Evolutionary conservation across 2,888 invertebrate genomes (phyloP).

Genomic region (Mantis religiosa): DNA sequence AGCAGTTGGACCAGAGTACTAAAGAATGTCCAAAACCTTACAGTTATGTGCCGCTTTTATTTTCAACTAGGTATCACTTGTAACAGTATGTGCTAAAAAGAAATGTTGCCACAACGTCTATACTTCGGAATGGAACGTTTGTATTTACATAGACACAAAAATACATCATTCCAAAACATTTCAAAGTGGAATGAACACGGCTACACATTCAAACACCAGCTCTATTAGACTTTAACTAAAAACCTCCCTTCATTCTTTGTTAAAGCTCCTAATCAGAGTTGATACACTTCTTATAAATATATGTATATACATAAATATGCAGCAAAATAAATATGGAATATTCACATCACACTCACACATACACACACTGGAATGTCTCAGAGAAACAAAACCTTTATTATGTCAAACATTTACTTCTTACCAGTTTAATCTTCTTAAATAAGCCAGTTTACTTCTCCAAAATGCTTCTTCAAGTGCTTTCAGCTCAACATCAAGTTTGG

Average conservation of each 20-base stretch:
- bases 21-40: too few species aligned
- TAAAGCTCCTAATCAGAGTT: too few species aligned
- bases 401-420: too few species aligned
- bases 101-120: not conserved
- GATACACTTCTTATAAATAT: too few species aligned
- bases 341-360: too few species aligned
- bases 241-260: too few species aligned
- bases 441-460: not conserved
- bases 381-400: not conserved
- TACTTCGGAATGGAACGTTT: not conserved
- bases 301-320: too few species aligned
- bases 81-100: not conserved
- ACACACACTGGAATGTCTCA: not conserved
- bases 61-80: not conserved
- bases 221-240: not conserved
- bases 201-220: not conserved
- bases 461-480: not conserved
- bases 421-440: not conserved
- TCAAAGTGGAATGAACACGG: not conserved
- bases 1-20: too few species aligned
- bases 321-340: too few species aligned
- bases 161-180: not conserved
- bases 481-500: not conserved
- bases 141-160: not conserved
- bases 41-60: not conserved